Conservation (phyloP, 2,797 vertebrate genomes). For the Microcaecilia unicolor region DNA sequence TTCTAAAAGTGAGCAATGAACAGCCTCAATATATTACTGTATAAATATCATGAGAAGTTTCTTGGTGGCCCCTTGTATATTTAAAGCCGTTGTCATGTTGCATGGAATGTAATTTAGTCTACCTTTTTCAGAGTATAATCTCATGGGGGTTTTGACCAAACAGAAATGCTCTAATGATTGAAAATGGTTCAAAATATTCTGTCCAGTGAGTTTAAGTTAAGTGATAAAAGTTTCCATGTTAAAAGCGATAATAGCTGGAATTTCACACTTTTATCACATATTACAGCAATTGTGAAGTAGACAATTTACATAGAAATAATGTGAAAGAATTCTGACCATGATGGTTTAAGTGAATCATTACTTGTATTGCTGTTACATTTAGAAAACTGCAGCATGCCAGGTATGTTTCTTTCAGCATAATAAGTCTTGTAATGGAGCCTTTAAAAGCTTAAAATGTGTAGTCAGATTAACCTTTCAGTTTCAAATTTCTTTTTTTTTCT, state of each 20-base stretch:
- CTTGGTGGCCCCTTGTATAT: constrained; percentile 52
- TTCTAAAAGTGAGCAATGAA: constrained; percentile 38
- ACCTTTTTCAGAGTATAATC: constrained; percentile 44
- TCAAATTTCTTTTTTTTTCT: constrained; percentile 46
- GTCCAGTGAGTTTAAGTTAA: constrained; percentile 67
- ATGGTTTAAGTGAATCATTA: constrained; percentile 80
- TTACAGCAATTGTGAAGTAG: constrained; percentile 70
- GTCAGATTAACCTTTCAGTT: constrained; percentile 78
- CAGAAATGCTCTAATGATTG: constrained; percentile 63
- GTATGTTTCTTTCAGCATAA: constrained; percentile 74
- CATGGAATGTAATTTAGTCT: constrained; percentile 53
- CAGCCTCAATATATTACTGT: constrained; percentile 45
- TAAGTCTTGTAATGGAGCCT: constrained; percentile 62
- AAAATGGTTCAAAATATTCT: constrained; percentile 68
- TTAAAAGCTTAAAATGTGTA: constrained; percentile 80
- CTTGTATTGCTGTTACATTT: constrained; percentile 65
- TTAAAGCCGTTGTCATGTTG: constrained; percentile 61
- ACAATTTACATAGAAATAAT: constrained; percentile 84
- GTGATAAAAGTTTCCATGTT: constrained; percentile 64
- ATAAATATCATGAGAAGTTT: constrained; percentile 43
- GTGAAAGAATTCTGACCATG: constrained; percentile 64
- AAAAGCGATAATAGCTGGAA: constrained; percentile 70
- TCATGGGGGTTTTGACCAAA: constrained; percentile 63
- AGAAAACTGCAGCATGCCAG: constrained; percentile 63
- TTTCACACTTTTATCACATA: constrained; percentile 54